Conservation (phyloP, 2,113 vertebrate species). For the Ascaphus truei region DNA sequence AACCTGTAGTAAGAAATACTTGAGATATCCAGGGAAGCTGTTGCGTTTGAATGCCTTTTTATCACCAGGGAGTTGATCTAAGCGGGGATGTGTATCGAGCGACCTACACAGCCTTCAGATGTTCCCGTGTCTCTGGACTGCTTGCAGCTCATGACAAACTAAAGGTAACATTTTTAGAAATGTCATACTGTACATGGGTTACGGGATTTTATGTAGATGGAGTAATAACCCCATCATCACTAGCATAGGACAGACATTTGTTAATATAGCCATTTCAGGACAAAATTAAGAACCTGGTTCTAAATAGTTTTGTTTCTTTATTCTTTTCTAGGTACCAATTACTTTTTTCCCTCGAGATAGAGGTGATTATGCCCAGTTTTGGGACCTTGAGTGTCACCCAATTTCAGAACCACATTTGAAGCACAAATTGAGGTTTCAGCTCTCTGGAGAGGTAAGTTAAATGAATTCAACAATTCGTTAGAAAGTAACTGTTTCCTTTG, state of each 20-base stretch:
- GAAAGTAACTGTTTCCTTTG: no score
- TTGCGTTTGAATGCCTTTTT: no score
- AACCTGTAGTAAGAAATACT: no score
- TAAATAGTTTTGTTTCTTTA: not conserved
- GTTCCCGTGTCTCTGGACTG: conserved; percentile 73
- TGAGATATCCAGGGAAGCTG: no score
- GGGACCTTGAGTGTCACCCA: conserved; percentile 87
- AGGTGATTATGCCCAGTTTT: conserved; percentile 90
- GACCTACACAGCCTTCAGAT: conserved; percentile 84
- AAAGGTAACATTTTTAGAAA: conserved; percentile 62
- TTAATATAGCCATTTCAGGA: conserved; percentile 50
- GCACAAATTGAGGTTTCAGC: conserved; percentile 76
- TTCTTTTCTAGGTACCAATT: conserved; percentile 66
- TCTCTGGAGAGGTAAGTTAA: conserved; percentile 80
- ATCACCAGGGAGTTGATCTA: conserved; percentile 80
- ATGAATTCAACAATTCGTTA: not conserved
- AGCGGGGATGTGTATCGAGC: conserved; percentile 78
- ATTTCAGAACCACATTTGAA: conserved; percentile 75
- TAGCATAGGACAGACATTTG: no score
- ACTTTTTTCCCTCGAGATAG: conserved; percentile 81
- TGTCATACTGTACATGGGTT: not conserved
- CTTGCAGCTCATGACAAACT: conserved; percentile 68
- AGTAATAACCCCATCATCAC: no score
- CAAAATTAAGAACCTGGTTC: conserved; percentile 69
- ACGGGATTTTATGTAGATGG: no score